Conservation (phyloP, 2,113 vertebrate genomes). For the Meles meles region DNA sequence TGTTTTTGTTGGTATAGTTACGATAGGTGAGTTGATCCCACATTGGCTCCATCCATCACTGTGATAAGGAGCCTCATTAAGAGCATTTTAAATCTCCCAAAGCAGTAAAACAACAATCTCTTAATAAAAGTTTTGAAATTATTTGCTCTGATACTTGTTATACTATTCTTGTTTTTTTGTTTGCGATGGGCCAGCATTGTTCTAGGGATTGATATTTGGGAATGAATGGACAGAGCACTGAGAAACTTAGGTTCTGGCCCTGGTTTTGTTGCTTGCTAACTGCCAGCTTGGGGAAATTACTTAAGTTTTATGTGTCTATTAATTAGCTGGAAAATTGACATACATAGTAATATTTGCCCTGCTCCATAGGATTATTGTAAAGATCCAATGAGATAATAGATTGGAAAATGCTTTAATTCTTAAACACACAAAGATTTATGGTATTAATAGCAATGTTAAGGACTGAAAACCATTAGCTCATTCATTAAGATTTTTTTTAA, state of each 20-base stretch:
- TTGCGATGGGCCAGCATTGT: not conserved
- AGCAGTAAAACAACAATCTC: not conserved
- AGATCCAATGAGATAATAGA: not conserved
- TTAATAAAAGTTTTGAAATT: not conserved
- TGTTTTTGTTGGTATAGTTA: not conserved
- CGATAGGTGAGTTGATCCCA: not conserved
- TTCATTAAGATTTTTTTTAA: not conserved
- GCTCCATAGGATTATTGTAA: not conserved
- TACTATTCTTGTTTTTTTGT: not conserved
- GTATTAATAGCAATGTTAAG: not conserved
- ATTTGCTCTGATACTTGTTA: not conserved
- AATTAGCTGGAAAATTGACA: not conserved
- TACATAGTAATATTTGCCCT: not conserved
- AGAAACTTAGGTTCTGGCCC: not conserved
- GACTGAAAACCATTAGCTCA: not conserved
- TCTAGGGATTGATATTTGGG: not conserved
- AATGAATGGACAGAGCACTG: not conserved
- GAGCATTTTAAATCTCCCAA: not conserved
- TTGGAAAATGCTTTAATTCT: slow-evolving; percentile 28
- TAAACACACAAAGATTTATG: not conserved
- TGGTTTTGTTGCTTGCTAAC: not conserved
- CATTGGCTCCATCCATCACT: not conserved
- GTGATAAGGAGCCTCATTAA: not conserved
- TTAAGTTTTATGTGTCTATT: not conserved
- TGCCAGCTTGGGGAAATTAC: not conserved